These are phyloP conservation scores for Hyppa rectilinea DNA, from an alignment of 2,888 invertebrate genomes.

Conservation along the genomic window DNA sequence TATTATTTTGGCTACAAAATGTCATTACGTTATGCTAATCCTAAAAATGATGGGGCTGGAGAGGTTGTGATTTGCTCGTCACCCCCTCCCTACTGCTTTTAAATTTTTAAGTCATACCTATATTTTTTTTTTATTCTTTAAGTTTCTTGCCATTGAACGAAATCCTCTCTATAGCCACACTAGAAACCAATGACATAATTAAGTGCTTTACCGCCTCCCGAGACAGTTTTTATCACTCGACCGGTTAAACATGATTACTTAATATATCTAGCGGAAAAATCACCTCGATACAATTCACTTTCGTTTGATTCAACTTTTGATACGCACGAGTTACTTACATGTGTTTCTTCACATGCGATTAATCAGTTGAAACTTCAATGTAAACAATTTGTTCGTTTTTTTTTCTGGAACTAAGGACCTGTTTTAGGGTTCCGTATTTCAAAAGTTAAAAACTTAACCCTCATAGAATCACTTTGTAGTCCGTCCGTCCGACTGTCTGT, in stretches of 20 bases:
- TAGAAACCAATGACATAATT: constrained; percentile 55
- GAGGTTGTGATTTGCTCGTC: too few species aligned
- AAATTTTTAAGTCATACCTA: too few species aligned
- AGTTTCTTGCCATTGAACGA: too few species aligned
- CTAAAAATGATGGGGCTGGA: too few species aligned
- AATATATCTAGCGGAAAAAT: constrained; percentile 28
- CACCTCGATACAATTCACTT: constrained; percentile 45
- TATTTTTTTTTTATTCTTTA: too few species aligned
- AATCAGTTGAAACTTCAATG: not conserved
- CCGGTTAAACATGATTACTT: constrained; percentile 41
- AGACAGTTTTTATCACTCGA: constrained; percentile 44
- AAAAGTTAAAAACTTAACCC: too few species aligned
- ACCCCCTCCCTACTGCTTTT: too few species aligned
- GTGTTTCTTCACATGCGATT: not conserved
- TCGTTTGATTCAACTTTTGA: constrained; percentile 26
- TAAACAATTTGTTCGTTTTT: not conserved
- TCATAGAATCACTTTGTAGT: too few species aligned
- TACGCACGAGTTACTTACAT: constrained; percentile 3
- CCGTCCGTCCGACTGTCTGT: too few species aligned
- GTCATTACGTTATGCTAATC: too few species aligned
- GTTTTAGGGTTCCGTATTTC: too few species aligned
- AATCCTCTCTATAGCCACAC: not conserved
- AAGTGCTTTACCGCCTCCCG: constrained; percentile 29
- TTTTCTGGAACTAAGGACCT: not conserved
- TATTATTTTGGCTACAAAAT: too few species aligned